Evolutionary conservation across 2,113 vertebrate species (phyloP).

Genomic region (Notothenia coriiceps): DNA sequence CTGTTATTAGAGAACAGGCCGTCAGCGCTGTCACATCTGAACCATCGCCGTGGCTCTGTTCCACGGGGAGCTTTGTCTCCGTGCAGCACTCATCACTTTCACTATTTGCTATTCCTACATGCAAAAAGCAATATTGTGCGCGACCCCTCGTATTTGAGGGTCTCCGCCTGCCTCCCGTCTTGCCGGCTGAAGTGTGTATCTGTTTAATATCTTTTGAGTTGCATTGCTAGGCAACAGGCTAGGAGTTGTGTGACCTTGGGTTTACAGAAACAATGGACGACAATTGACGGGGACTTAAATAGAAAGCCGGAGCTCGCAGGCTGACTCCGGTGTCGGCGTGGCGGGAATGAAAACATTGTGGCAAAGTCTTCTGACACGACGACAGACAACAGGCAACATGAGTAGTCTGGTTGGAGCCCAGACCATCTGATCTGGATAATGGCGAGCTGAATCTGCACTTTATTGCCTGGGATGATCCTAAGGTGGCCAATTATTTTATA

Average conservation of each 20-base stretch:
- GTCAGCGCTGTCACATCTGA: constrained; percentile 34
- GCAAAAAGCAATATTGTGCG: constrained; percentile 84
- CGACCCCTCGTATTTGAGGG: constrained; percentile 77
- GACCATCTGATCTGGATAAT: constrained; percentile 46
- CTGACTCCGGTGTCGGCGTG: constrained; percentile 28
- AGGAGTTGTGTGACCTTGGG: constrained; percentile 80
- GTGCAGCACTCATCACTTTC: constrained; percentile 70
- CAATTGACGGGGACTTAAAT: constrained; percentile 75
- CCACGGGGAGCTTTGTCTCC: constrained; percentile 72
- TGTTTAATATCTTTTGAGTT: constrained; percentile 83
- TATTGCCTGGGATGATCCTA: constrained; percentile 29
- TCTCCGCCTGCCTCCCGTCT: constrained; percentile 73
- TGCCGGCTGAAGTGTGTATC: constrained; percentile 75
- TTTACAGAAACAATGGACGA: constrained; percentile 83
- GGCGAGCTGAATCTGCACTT: background rate
- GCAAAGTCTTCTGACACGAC: constrained; percentile 41
- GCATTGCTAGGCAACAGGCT: constrained; percentile 85
- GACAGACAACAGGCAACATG: constrained; percentile 31
- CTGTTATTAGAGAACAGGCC: constrained; percentile 48
- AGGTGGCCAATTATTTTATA: background rate
- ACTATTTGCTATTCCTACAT: constrained; percentile 82
- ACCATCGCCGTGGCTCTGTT: constrained; percentile 48
- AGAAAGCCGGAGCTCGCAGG: constrained; percentile 57
- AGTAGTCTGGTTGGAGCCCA: background rate
- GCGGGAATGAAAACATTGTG: constrained; percentile 36